Evolutionary conservation across 2,888 invertebrate genomes (phyloP).

Genomic region (Oconnorella tubifera): DNA sequence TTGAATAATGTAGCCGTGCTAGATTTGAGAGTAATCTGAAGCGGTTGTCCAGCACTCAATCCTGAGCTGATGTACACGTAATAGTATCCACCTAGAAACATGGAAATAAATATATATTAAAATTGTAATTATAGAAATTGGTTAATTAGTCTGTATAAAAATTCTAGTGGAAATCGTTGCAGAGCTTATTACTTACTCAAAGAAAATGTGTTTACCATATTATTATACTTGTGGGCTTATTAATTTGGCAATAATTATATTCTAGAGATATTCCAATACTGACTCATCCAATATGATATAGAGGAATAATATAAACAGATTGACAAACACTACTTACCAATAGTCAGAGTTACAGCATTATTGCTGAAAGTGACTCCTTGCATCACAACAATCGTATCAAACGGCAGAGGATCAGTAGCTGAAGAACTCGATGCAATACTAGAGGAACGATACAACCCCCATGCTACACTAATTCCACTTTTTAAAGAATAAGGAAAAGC

Average conservation of each 20-base stretch:
- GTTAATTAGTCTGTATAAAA: too few species aligned
- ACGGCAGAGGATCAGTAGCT: slow-evolving; percentile 14
- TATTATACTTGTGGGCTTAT: too few species aligned
- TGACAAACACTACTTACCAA: too few species aligned
- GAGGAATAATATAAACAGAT: too few species aligned
- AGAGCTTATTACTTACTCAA: too few species aligned
- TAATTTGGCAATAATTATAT: too few species aligned
- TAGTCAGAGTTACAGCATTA: slow-evolving; percentile 8
- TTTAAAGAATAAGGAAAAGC: slow-evolving; percentile 17
- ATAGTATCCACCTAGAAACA: slow-evolving; percentile 22
- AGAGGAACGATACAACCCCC: slow-evolving; percentile 18
- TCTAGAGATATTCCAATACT: too few species aligned
- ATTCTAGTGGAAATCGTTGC: too few species aligned
- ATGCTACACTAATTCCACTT: not conserved
- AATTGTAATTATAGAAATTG: too few species aligned
- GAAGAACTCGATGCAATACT: not conserved
- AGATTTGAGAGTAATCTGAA: slow-evolving; percentile 10
- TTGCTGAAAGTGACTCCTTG: slow-evolving; percentile 3
- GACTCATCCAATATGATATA: too few species aligned
- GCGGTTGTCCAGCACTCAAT: not conserved
- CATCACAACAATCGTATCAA: slow-evolving; percentile 16
- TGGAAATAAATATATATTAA: too few species aligned
- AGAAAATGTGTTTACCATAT: too few species aligned
- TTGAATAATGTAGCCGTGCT: slow-evolving; percentile 17
- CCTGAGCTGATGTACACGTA: slow-evolving; percentile 25